Evolutionary conservation across 2,888 invertebrate species (phyloP), one percentile per base, ranked within the genome.

Genomic region (Phyllotreta cruciferae): DNA sequence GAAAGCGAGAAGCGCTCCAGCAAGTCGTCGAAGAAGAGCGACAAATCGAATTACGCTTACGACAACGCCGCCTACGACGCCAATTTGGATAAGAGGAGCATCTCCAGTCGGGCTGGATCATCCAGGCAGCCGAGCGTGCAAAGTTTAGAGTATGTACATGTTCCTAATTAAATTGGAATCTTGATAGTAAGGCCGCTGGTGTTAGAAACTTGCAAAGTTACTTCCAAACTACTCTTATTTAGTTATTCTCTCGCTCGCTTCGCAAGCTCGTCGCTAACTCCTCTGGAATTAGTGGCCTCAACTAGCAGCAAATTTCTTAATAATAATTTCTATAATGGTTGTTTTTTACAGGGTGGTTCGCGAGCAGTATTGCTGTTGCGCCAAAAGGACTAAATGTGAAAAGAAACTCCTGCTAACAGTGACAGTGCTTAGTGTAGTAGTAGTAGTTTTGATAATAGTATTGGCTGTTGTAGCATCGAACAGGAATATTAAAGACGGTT

Each of bases 311-410:
- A n/a, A 41, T 41, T 3, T 41, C 3, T 41, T 41, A n/a, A 41
- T n/a, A n/a, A 41, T 24, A 13, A 3, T 38, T 11, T 39, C 0
- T 7, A 37, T 53, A 53, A 3, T 53, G 10, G 6, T 34, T 55
- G 49, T 60, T 44, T 60, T 68, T 80, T 80, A 62, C 70, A 82
- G 82, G 38, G 78, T 82, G 0, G 75, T 80, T 39, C 71, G 75
- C 39, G 82, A 82, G 66, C 82, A 82, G 65, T 82, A 82, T 63
- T 82, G 82, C 63, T 82, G 80, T 58, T 80, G 74, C 64, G 71
- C 78, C 34, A 77, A 74, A 71, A 77, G 81, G 75, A 75, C 81
- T 36, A 77, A 73, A 38, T 76, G 80, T 61, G 82, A 82, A 72
- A 74, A 75, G 60, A 73, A 70, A 49, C 70, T 82, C 3, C 70